Conservation (phyloP, 1,140 invertebrate genomes). For the Cecropterus lyciades region DNA sequence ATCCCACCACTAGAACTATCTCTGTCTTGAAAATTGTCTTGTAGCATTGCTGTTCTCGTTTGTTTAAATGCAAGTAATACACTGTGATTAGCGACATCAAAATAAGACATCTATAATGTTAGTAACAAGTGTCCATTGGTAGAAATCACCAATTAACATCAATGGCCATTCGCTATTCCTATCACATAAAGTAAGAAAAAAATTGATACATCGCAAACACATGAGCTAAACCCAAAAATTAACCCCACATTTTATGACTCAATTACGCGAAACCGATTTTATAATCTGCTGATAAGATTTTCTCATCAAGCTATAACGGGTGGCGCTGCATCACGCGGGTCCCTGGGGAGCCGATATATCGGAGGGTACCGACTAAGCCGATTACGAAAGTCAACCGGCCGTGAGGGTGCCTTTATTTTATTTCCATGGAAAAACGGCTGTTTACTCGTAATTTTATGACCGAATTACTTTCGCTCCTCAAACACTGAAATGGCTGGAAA, state of each 20-base stretch:
- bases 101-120: no score
- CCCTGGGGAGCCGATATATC: slow-evolving; percentile 62
- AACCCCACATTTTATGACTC: slow-evolving; percentile 69
- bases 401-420: slow-evolving; percentile 75
- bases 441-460: slow-evolving; percentile 79
- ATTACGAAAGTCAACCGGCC: slow-evolving; percentile 75
- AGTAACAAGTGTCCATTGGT: no score
- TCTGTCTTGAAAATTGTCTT: no score
- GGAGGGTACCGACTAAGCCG: slow-evolving; percentile 72
- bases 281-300: slow-evolving; percentile 79
- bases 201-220: slow-evolving; percentile 16
- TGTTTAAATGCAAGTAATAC: no score
- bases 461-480: slow-evolving; percentile 77
- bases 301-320: slow-evolving; percentile 74
- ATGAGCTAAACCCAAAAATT: slow-evolving; percentile 44
- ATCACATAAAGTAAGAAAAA: background rate
- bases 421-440: slow-evolving; percentile 78
- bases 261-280: slow-evolving; percentile 78
- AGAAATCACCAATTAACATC: no score
- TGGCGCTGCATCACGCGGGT: slow-evolving; percentile 61
- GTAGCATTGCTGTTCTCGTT: no score
- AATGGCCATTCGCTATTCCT: no score
- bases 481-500: slow-evolving; percentile 72
- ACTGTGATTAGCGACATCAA: no score
- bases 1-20: no score